These are phyloP conservation scores for Fringilla coelebs DNA, from an alignment of 2,797 vertebrate species.

Conservation along the genomic window DNA sequence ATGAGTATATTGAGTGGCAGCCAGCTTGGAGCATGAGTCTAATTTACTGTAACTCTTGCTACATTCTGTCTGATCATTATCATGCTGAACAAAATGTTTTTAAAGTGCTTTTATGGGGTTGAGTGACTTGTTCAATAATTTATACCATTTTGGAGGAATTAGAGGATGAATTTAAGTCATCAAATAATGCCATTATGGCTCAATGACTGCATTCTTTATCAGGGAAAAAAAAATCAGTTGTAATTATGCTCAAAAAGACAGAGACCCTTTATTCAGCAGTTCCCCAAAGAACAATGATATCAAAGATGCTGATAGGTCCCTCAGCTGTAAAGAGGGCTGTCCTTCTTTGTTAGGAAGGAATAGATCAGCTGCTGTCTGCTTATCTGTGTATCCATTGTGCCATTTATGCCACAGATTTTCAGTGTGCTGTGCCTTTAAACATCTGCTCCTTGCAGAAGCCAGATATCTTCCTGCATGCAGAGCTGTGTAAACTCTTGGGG, in stretches of 20 bases:
- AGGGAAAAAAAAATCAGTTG: constrained; percentile 46
- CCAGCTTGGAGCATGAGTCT: constrained; percentile 57
- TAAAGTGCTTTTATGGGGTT: constrained; percentile 46
- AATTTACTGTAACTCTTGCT: constrained; percentile 65
- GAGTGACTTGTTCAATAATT: constrained; percentile 64
- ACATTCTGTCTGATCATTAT: constrained; percentile 58
- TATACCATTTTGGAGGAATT: constrained; percentile 56
- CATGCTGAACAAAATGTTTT: constrained; percentile 56
- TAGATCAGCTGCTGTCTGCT: constrained; percentile 42
- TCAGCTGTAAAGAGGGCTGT: constrained; percentile 44
- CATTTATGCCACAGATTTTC: constrained; percentile 23
- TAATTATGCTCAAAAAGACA: constrained; percentile 62
- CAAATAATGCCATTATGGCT: constrained; percentile 53
- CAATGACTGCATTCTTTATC: constrained; percentile 52
- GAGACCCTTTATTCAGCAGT: constrained; percentile 57
- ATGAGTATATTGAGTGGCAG: constrained; percentile 52
- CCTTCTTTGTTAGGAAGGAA: constrained; percentile 53
- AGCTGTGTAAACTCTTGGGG: not conserved
- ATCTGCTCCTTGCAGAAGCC: not conserved
- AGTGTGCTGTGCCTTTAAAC: not conserved
- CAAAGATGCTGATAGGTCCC: constrained; percentile 60
- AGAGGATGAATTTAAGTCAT: constrained; percentile 59
- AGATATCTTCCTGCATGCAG: not conserved
- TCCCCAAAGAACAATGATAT: constrained; percentile 61
- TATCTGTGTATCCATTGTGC: constrained; percentile 27